Conservation (phyloP, 2,113 vertebrate species). For the Cardinalis cardinalis region DNA sequence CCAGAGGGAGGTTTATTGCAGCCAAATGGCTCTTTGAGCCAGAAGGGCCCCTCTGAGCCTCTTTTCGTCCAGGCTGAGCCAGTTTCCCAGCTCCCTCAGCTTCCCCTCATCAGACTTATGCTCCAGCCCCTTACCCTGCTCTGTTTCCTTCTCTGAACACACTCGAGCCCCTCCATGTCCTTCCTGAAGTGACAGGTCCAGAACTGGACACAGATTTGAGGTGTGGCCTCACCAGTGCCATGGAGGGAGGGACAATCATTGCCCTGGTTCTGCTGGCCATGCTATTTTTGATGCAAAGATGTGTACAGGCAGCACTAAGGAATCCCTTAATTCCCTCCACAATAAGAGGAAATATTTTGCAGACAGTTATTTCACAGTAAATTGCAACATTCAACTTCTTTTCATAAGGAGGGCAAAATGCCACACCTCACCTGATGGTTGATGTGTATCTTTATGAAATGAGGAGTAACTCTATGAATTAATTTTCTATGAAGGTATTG, state of each 20-base stretch:
- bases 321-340: background rate
- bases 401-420: background rate
- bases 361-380: background rate
- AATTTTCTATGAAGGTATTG: conserved; percentile 76
- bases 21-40: background rate
- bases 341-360: background rate
- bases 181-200: background rate
- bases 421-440: background rate
- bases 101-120: background rate
- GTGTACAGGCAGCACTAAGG: background rate
- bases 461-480: background rate
- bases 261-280: background rate
- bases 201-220: background rate
- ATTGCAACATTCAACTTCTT: background rate
- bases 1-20: background rate
- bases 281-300: background rate
- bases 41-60: background rate
- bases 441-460: background rate
- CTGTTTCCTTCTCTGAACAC: rapidly evolving
- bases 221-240: background rate
- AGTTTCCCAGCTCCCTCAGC: background rate
- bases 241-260: background rate
- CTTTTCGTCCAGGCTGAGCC: background rate
- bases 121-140: background rate
- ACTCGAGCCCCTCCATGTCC: rapidly evolving